phyloP scores from a whole-genome alignment of 2,113 vertebrate species.

The Apteryx owenii region DNA sequence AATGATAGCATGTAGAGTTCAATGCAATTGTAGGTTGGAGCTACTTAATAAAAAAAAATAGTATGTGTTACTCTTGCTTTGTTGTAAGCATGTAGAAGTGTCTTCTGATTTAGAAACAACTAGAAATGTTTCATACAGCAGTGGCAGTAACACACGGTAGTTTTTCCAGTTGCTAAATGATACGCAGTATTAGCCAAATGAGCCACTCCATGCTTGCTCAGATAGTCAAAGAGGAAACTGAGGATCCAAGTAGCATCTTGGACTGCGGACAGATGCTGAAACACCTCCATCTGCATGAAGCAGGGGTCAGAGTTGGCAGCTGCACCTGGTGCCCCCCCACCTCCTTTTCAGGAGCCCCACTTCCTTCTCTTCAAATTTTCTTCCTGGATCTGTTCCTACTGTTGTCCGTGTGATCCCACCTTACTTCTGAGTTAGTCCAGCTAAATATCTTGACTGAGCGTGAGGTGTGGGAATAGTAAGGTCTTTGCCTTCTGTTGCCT shows the following conservation, averaged over 20 bases:
- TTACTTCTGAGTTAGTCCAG: background rate
- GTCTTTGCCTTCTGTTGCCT: background rate
- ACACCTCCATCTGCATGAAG: background rate
- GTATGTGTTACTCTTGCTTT: background rate
- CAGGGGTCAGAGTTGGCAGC: background rate
- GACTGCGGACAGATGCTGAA: background rate
- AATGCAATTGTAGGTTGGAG: background rate
- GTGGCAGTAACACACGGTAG: background rate
- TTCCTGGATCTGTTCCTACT: background rate
- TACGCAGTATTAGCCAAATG: background rate
- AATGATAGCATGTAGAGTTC: background rate
- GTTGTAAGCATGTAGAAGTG: background rate
- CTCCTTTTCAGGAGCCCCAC: background rate
- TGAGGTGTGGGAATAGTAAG: background rate
- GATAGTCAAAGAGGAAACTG: background rate
- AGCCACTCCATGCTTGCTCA: background rate
- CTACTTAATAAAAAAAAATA: background rate
- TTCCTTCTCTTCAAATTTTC: rapidly evolving
- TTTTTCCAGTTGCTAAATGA: background rate
- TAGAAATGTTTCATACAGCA: background rate
- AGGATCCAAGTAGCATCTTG: background rate
- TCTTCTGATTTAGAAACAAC: background rate
- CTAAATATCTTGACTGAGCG: background rate
- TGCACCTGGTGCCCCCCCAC: background rate
- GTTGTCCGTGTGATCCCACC: background rate